phyloP scores from a whole-genome alignment of 2,888 invertebrate species.

The Rotaria macrura region DNA sequence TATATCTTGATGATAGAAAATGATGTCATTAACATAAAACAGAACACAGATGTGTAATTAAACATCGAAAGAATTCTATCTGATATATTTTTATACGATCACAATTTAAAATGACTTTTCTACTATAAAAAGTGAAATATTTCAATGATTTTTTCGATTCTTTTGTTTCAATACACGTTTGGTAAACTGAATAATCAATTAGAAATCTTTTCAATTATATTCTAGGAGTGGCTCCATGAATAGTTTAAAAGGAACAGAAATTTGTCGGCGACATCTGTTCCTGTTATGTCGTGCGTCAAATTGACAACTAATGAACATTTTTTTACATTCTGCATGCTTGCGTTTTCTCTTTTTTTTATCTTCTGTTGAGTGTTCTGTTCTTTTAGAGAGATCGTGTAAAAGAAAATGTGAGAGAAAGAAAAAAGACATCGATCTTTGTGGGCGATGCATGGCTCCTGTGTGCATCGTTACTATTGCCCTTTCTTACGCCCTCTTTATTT shows the following conservation, averaged over 20 bases:
- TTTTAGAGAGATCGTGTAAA: neutral
- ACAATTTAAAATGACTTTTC: too few species aligned
- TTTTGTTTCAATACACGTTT: neutral
- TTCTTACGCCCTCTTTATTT: neutral
- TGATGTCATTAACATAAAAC: neutral
- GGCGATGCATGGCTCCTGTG: neutral
- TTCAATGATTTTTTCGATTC: too few species aligned
- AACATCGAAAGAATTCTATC: too few species aligned
- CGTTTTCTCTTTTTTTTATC: neutral
- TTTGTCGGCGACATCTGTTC: slow-evolving; percentile 1
- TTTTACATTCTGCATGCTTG: neutral
- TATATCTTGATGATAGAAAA: neutral
- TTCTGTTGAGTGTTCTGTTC: neutral
- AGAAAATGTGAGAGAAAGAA: neutral
- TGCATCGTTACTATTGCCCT: neutral
- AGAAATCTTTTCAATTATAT: neutral
- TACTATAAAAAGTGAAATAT: too few species aligned
- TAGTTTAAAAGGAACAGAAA: neutral
- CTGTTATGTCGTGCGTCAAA: neutral
- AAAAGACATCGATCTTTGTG: neutral
- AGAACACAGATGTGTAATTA: too few species aligned
- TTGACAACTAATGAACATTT: neutral
- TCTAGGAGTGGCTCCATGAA: neutral
- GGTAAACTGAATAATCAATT: neutral
- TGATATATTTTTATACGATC: too few species aligned